Evolutionary conservation across 2,113 vertebrate species (phyloP).

Genomic region (Pholis gunnellus): DNA sequence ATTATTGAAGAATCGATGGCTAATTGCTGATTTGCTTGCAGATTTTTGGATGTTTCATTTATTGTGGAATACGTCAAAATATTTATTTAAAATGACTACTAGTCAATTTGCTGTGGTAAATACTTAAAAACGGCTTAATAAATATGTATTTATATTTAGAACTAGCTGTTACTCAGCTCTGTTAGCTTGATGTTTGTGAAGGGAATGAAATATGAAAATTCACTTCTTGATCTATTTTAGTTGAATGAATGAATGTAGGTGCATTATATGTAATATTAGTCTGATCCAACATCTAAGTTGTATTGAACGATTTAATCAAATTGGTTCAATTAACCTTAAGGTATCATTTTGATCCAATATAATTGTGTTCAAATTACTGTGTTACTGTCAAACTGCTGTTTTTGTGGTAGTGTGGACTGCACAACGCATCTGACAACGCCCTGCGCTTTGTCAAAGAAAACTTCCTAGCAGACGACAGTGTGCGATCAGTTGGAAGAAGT

Average conservation of each 20-base stretch:
- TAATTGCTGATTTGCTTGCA: too few species aligned
- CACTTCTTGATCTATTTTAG: too few species aligned
- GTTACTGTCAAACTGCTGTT: neutral
- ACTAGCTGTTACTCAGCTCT: neutral
- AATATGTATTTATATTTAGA: neutral
- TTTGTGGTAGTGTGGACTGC: conserved; percentile 80
- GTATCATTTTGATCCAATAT: neutral
- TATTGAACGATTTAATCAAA: too few species aligned
- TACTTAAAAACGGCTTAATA: neutral
- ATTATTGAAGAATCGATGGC: too few species aligned
- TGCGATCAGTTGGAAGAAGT: conserved; percentile 60
- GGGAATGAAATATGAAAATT: too few species aligned
- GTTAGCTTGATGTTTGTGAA: too few species aligned
- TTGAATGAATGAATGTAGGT: too few species aligned
- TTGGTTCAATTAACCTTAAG: too few species aligned
- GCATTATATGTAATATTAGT: too few species aligned
- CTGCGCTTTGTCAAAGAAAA: conserved; percentile 86
- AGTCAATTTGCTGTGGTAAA: neutral
- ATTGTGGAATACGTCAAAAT: neutral
- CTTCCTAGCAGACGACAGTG: conserved; percentile 81
- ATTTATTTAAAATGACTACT: neutral
- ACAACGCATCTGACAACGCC: conserved; percentile 82
- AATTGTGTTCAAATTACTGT: neutral
- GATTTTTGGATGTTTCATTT: too few species aligned
- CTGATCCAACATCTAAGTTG: too few species aligned